These are phyloP conservation scores for Sebastes minor DNA, from an alignment of 2,797 vertebrate genomes.

Conservation along the genomic window DNA sequence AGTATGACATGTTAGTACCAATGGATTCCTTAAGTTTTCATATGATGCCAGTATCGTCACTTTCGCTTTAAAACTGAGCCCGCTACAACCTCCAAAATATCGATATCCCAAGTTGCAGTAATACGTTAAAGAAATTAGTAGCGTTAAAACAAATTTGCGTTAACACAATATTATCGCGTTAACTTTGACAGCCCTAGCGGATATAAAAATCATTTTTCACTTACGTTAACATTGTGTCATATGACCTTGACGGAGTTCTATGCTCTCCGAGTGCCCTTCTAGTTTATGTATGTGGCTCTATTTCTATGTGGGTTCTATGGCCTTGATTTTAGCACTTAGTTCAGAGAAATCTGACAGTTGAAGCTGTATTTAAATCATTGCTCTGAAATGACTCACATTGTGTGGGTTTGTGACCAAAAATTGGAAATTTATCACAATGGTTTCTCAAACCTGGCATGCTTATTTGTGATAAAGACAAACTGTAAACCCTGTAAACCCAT, in stretches of 20 bases:
- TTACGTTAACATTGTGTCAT: not conserved
- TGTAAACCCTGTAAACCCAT: slow-evolving; percentile 29
- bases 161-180: fast-evolving
- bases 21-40: too few relatives aligned
- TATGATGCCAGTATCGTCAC: too few relatives aligned
- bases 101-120: too few relatives aligned
- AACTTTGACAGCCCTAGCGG: too few relatives aligned
- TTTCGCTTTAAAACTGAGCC: too few relatives aligned
- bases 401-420: slow-evolving; percentile 31
- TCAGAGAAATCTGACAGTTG: not conserved
- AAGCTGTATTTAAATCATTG: not conserved
- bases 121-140: too few relatives aligned
- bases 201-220: not conserved
- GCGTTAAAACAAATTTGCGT: too few relatives aligned
- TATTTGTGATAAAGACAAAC: slow-evolving; percentile 36
- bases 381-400: slow-evolving; percentile 27
- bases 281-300: not conserved
- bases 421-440: slow-evolving; percentile 6
- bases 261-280: not conserved
- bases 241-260: not conserved
- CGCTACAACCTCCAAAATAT: too few relatives aligned
- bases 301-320: not conserved
- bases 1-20: too few relatives aligned
- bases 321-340: not conserved
- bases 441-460: slow-evolving; percentile 17